These are phyloP conservation scores for Prosapia bicincta DNA, from an alignment of 2,888 invertebrate genomes.

Conservation along the genomic window DNA sequence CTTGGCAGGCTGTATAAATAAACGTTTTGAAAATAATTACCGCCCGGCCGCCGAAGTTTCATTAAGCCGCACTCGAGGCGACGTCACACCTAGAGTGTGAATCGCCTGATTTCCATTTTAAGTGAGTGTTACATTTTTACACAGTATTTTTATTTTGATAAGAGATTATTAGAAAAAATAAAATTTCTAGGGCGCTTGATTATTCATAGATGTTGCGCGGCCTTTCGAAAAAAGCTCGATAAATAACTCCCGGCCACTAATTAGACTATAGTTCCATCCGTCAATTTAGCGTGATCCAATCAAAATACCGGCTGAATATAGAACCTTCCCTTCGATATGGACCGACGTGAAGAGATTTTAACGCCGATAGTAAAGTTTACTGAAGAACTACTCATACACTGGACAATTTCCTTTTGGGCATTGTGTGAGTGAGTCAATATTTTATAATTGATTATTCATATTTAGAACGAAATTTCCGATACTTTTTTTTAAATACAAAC, in stretches of 20 bases:
- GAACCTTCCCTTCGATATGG: too few relatives aligned
- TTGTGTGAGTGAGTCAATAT: too few relatives aligned
- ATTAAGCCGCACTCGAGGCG: neutral
- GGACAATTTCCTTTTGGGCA: too few relatives aligned
- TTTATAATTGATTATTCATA: too few relatives aligned
- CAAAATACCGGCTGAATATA: too few relatives aligned
- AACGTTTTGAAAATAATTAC: neutral
- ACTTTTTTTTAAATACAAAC: too few relatives aligned
- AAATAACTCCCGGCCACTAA: neutral
- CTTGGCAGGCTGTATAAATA: neutral
- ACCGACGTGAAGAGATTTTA: too few relatives aligned
- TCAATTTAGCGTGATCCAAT: neutral
- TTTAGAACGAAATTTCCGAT: too few relatives aligned
- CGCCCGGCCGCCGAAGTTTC: neutral
- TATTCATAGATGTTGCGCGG: neutral
- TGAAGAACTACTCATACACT: too few relatives aligned
- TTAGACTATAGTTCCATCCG: neutral
- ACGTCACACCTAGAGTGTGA: neutral
- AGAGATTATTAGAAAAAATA: slow-evolving; percentile 2
- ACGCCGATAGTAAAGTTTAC: too few relatives aligned
- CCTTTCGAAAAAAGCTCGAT: neutral
- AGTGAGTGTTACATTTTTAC: neutral
- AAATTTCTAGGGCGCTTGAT: neutral
- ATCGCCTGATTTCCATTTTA: neutral
- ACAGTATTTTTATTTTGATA: neutral